Conservation (phyloP, 2,888 invertebrate species). For the Caenorhabditis sp. region DNA sequence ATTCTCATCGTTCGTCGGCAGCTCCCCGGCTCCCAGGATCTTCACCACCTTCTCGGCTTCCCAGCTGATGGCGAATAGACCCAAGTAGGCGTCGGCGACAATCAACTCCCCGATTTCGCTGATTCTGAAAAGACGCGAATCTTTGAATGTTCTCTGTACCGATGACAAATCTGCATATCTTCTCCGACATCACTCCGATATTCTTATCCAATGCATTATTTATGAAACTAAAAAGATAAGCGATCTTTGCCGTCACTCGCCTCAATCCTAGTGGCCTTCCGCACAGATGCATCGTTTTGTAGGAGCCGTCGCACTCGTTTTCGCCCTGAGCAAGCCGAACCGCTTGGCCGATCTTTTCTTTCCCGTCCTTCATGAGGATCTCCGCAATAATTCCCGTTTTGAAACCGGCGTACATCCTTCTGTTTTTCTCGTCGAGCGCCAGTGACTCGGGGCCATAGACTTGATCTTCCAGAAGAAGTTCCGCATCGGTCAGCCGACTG, state of each 20-base stretch:
- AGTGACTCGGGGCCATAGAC: constrained; percentile 68
- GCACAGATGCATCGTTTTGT: constrained; percentile 53
- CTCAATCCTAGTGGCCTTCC: constrained; percentile 68
- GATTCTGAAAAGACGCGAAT: constrained; percentile 45
- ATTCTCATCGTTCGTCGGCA: constrained; percentile 38
- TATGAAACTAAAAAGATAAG: no score
- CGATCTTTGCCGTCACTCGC: no score
- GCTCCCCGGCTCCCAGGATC: constrained; percentile 56
- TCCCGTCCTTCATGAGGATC: constrained; percentile 44
- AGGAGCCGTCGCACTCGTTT: constrained; percentile 65
- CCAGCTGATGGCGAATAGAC: constrained; percentile 62
- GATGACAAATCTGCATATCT: constrained; percentile 7
- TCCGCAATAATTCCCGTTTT: constrained; percentile 66
- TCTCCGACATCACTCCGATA: no score
- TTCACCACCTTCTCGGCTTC: constrained; percentile 59
- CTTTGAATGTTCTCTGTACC: neutral
- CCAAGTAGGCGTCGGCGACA: constrained; percentile 68
- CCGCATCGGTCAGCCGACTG: constrained; percentile 42
- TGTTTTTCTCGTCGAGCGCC: constrained; percentile 51
- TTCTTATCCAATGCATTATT: no score
- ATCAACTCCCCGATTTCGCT: constrained; percentile 55
- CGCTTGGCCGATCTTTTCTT: constrained; percentile 54
- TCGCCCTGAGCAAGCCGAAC: constrained; percentile 57
- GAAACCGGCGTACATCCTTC: constrained; percentile 59
- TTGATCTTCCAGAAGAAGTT: constrained; percentile 58